Base-by-base conservation (phyloP, 2,113 vertebrate genomes). In the Gallinago media region DNA sequence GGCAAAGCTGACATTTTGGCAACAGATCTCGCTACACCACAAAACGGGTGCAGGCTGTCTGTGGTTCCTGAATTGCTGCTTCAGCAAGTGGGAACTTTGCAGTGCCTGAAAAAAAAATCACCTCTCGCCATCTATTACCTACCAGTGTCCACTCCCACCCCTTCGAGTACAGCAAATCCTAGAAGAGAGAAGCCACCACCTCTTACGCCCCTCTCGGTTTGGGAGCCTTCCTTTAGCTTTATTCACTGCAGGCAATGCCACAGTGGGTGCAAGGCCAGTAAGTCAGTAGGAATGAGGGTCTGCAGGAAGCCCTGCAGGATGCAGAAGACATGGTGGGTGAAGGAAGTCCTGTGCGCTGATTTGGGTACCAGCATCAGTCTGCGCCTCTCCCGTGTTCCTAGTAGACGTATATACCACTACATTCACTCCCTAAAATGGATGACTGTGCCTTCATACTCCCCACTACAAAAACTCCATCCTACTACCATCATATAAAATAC, bases 251-350 rank as follows among this genome's bases (percentile, higher is more conserved):
- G 67, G 11, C 16, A 15, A 27, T 12, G 36, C 19, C 42, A 25
- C 34, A 26, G 44, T 0, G 8, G 31, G 11, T 50, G 4, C 56
- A 81, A 66, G 27, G 18, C 63, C 40, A 14, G 0, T 11, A 34
- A 19, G 27, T 6, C 25, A 32, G 11, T 1, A 32, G 46, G 21
- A 74, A 74, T 0, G 0, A 38, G 61, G 16, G 17, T 19, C 22
- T 19, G 25, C 31, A 59, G 14, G 29, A 76, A 61, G 74, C 40
- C 47, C 46, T 22, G 16, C 18, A 32, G 2, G 23, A 32, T 44
- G 38, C n/a, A 15, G 38, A 58, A 87, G 34, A 38, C 11, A 6
- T 2, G 3, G 13, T 21, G 15, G 25, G 42, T 59, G 31, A 88
- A 70, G 15, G 49, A 89, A 20, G 56, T 8, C 31, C 21, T n/a